Conservation (phyloP, 2,888 invertebrate species). For the Netelia melanura region DNA sequence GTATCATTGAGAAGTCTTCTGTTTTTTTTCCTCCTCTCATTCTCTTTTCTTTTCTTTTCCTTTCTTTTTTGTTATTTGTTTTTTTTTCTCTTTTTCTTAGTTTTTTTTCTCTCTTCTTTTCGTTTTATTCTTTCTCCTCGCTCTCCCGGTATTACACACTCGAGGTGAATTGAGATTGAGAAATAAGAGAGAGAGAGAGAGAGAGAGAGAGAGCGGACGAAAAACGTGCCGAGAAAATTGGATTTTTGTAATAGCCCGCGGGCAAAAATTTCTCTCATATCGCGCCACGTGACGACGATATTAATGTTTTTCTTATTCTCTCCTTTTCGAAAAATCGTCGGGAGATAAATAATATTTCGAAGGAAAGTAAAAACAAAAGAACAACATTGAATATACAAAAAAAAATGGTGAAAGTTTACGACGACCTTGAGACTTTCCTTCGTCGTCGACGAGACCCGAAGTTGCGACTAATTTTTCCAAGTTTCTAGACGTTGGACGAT, state of each 20-base stretch:
- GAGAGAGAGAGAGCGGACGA: background rate
- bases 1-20: slow-evolving; percentile 49
- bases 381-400: no score
- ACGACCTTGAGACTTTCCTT: no score
- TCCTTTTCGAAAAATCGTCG: background rate
- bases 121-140: background rate
- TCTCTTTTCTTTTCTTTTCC: slow-evolving; percentile 19
- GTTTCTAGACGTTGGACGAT: no score
- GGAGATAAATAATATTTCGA: no score
- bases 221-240: slow-evolving; percentile 29
- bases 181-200: slow-evolving; percentile 3
- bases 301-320: slow-evolving; percentile 25
- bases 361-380: no score
- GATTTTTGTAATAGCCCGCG: slow-evolving; percentile 35
- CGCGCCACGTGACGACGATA: background rate
- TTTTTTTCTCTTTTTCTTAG: background rate
- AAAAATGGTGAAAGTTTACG: no score
- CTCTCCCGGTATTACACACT: slow-evolving; percentile 42
- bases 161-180: slow-evolving; percentile 40
- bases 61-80: background rate
- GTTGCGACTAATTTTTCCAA: no score
- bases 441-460: no score
- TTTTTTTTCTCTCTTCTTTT: slow-evolving; percentile 16
- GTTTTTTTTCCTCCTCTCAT: background rate
- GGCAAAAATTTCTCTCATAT: background rate